phyloP scores from a whole-genome alignment of 2,888 invertebrate species.

The Salticus scenicus region DNA sequence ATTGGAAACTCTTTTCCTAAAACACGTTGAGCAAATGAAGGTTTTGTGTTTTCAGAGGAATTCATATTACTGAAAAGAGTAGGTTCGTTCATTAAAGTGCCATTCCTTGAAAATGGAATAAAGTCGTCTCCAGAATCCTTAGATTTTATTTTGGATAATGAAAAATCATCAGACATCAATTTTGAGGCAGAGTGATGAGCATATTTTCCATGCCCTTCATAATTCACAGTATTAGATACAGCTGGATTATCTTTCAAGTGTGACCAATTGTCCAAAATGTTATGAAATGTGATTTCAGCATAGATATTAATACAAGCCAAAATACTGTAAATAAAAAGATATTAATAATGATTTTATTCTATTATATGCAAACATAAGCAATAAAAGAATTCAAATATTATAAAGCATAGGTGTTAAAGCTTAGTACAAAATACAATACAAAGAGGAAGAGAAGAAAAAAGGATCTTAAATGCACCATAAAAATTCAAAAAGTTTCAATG shows the following conservation, averaged over 20 bases:
- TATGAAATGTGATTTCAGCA: slow-evolving; percentile 55
- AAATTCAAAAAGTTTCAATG: too few relatives aligned
- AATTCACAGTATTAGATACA: neutral
- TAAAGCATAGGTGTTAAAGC: too few relatives aligned
- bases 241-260: neutral
- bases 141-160: neutral
- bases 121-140: neutral
- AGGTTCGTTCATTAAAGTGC: neutral
- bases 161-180: neutral
- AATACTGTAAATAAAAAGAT: slow-evolving; percentile 35
- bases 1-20: neutral
- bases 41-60: neutral
- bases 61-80: neutral
- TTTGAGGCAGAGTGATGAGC: neutral
- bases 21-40: neutral
- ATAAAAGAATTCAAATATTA: too few relatives aligned
- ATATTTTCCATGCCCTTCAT: neutral
- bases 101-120: neutral
- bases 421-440: too few relatives aligned
- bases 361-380: too few relatives aligned
- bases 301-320: slow-evolving; percentile 58
- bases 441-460: too few relatives aligned
- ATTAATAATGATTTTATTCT: neutral
- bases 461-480: too few relatives aligned
- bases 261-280: slow-evolving; percentile 28